These are phyloP conservation scores for Acronicta leporina DNA, from an alignment of 2,888 invertebrate species.

Conservation along the genomic window DNA sequence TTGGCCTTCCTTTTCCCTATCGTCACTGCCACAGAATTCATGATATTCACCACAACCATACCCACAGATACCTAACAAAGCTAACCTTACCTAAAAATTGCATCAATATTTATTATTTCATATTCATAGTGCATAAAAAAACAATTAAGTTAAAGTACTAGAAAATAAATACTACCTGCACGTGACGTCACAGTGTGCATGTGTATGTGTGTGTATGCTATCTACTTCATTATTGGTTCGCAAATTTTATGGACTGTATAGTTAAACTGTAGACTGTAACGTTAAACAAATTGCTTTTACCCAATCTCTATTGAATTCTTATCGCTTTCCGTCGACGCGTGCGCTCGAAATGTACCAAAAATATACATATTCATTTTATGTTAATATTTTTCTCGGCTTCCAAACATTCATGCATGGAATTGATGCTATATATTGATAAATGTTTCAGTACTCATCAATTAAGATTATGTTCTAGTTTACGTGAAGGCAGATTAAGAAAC, in stretches of 20 bases:
- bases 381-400: slow-evolving; percentile 36
- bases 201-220: slow-evolving; percentile 15
- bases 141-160: slow-evolving; percentile 4
- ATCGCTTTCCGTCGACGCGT: slow-evolving; percentile 64
- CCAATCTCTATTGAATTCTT: slow-evolving; percentile 73
- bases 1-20: no score
- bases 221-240: slow-evolving; percentile 39
- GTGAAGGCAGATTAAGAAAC: no score
- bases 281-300: slow-evolving; percentile 56
- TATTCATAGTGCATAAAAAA: background rate
- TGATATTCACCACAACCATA: no score
- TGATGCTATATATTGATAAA: slow-evolving; percentile 11
- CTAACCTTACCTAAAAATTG: no score
- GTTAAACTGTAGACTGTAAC: no score
- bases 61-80: no score
- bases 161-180: slow-evolving; percentile 14
- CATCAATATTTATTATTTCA: no score
- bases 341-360: slow-evolving; percentile 49
- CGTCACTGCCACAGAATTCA: no score
- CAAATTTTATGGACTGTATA: slow-evolving; percentile 52
- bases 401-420: slow-evolving; percentile 24
- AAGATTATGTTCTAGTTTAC: background rate
- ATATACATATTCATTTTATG: slow-evolving; percentile 48
- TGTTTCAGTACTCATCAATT: slow-evolving; percentile 30
- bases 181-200: slow-evolving; percentile 17